Percentiles rank a stretch among this genome's conserved stretches.
Evolutionary conservation across 2,113 vertebrate species (phyloP).

Genomic region (Phodopus roborovskii): DNA sequence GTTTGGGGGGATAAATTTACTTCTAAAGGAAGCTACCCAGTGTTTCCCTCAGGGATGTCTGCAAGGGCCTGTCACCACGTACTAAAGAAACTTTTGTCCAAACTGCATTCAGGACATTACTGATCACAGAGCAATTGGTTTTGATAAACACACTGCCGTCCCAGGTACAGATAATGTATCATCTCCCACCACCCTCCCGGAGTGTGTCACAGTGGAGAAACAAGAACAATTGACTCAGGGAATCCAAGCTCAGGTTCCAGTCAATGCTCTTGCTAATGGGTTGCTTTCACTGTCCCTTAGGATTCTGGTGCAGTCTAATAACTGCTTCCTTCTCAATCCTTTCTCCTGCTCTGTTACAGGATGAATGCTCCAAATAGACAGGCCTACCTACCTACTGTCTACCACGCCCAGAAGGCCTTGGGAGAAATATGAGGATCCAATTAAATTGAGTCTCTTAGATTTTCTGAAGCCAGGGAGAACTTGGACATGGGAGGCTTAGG

Average conservation of each 20-base stretch:
- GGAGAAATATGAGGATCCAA: background rate
- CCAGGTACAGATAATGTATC: background rate
- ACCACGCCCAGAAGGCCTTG: background rate
- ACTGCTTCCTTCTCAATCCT: background rate
- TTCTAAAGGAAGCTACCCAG: background rate
- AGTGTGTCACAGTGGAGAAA: rapidly evolving
- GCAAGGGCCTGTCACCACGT: background rate
- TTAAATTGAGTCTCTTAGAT: background rate
- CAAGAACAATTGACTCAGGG: background rate
- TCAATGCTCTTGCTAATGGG: background rate
- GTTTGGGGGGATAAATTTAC: constrained; percentile 60
- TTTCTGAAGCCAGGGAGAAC: background rate
- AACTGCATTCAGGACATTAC: background rate
- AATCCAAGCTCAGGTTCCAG: background rate
- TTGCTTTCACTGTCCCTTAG: background rate
- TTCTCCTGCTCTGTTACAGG: background rate
- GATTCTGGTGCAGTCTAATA: no score
- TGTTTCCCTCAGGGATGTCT: background rate
- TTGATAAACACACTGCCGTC: background rate
- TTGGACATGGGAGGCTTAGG: rapidly evolving
- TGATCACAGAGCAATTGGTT: background rate
- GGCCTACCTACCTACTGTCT: background rate
- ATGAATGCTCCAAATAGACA: background rate
- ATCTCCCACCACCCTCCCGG: background rate
- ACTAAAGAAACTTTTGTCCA: rapidly evolving